These are phyloP conservation scores for Tetragonula clypearis DNA, from an alignment of 1,140 invertebrate genomes.

Conservation along the genomic window DNA sequence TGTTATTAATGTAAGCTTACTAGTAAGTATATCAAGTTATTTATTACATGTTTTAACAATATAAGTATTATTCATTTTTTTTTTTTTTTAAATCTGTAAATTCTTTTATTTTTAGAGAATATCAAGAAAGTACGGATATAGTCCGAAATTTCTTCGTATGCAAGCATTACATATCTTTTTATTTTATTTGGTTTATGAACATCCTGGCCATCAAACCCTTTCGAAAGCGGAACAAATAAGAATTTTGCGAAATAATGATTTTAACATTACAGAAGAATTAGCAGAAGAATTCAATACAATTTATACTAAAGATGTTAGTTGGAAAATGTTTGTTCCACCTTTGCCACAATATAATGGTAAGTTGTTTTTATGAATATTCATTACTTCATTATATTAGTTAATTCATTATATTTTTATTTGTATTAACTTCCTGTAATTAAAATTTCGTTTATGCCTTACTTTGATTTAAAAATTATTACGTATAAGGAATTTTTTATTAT, in stretches of 20 bases:
- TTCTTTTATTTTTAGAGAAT: constrained; percentile 33
- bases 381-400: too few species aligned
- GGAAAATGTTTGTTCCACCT: constrained; percentile 90
- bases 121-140: constrained; percentile 81
- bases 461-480: too few species aligned
- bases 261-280: constrained; percentile 76
- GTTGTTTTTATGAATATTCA: too few species aligned
- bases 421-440: too few species aligned
- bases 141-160: constrained; percentile 88
- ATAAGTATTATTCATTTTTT: too few species aligned
- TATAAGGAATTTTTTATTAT: too few species aligned
- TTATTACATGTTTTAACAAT: too few species aligned
- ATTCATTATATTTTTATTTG: too few species aligned
- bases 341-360: constrained; percentile 83
- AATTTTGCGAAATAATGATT: constrained; percentile 76
- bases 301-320: constrained; percentile 83
- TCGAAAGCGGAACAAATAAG: constrained; percentile 77
- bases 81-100: too few species aligned
- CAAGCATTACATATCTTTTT: constrained; percentile 86
- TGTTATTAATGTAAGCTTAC: too few species aligned
- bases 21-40: too few species aligned
- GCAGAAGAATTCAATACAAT: constrained; percentile 79
- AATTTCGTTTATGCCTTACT: too few species aligned
- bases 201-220: constrained; percentile 80
- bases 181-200: constrained; percentile 86